These are phyloP conservation scores for Zaprionus camerounensis DNA, from an alignment of 1,140 invertebrate species.

Conservation along the genomic window DNA sequence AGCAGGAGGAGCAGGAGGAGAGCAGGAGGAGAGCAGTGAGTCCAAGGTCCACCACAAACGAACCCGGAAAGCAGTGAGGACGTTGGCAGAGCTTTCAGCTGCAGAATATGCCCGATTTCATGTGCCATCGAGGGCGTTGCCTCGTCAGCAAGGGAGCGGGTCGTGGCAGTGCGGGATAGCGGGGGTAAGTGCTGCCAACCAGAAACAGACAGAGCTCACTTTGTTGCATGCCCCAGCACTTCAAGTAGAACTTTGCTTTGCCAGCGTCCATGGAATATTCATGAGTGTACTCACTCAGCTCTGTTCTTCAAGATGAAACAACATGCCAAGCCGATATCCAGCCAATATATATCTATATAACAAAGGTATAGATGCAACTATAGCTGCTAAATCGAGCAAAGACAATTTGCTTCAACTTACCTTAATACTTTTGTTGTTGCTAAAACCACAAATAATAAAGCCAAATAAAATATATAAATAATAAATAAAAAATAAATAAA, in stretches of 20 bases:
- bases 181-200: background rate
- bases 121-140: background rate
- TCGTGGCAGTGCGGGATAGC: background rate
- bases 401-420: background rate
- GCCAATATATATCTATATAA: background rate
- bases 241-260: slow-evolving; percentile 16
- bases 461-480: background rate
- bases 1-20: background rate
- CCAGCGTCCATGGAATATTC: slow-evolving; percentile 32
- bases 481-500: background rate
- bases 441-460: background rate
- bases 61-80: slow-evolving; percentile 36
- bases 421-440: background rate
- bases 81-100: slow-evolving; percentile 43
- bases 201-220: slow-evolving; percentile 16
- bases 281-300: slow-evolving; percentile 13
- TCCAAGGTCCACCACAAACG: slow-evolving; percentile 29
- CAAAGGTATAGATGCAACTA: background rate
- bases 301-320: background rate
- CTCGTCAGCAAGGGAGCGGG: background rate
- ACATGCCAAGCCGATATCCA: background rate
- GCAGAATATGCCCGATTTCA: slow-evolving; percentile 32
- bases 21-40: background rate
- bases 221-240: slow-evolving; percentile 39
- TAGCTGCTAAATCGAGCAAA: background rate